Conservation (phyloP, 2,888 invertebrate species). For the Pachliopta kotzebuea region DNA sequence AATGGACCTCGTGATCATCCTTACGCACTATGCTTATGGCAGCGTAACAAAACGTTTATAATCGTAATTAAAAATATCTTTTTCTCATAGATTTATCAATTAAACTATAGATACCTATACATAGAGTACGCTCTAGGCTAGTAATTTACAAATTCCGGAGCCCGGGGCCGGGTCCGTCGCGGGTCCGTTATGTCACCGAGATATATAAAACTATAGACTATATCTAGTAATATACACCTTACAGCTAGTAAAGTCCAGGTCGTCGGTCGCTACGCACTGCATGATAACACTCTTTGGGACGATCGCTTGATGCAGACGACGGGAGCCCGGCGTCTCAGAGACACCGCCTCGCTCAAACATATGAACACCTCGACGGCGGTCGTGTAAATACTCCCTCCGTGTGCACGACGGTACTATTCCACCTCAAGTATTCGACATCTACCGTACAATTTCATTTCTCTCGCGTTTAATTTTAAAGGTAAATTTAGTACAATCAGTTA, state of each 20-base stretch:
- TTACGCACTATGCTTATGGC: slow-evolving; percentile 62
- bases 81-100: slow-evolving; percentile 54
- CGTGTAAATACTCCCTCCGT: too few species aligned
- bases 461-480: background rate
- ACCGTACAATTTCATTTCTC: too few species aligned
- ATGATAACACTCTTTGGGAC: slow-evolving; percentile 36
- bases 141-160: slow-evolving; percentile 62
- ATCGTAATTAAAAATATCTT: slow-evolving; percentile 73
- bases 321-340: background rate
- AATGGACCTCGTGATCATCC: slow-evolving; percentile 49
- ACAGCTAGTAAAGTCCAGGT: slow-evolving; percentile 53
- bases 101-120: slow-evolving; percentile 54
- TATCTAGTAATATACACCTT: slow-evolving; percentile 63
- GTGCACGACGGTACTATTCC: too few species aligned
- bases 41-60: slow-evolving; percentile 56
- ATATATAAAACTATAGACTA: slow-evolving; percentile 56
- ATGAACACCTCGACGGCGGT: too few species aligned
- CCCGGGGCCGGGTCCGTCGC: slow-evolving; percentile 34
- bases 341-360: too few species aligned
- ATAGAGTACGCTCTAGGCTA: slow-evolving; percentile 52
- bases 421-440: too few species aligned
- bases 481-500: slow-evolving; percentile 9
- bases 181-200: slow-evolving; percentile 29
- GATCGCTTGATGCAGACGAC: slow-evolving; percentile 18
- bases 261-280: slow-evolving; percentile 61